Percentiles rank a stretch among this genome's conserved stretches.
Evolutionary conservation across 2,113 vertebrate genomes (phyloP).

Genomic region (Lota lota): DNA sequence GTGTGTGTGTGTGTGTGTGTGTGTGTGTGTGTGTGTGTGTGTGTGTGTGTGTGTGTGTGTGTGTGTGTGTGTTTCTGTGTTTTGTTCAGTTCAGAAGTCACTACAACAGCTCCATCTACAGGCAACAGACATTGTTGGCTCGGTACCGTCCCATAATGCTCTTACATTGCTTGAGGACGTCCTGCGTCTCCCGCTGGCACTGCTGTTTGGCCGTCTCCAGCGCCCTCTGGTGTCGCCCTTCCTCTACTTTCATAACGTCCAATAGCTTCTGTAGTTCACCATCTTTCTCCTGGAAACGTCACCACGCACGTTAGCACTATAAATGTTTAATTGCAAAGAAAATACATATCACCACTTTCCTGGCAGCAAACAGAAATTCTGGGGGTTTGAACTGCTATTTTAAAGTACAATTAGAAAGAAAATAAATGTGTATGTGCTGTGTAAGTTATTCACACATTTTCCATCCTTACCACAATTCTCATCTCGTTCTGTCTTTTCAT

Average conservation of each 20-base stretch:
- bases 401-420: not conserved
- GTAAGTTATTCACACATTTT: not conserved
- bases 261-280: conserved; percentile 47
- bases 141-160: not conserved
- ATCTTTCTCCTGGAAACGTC: conserved; percentile 40
- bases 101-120: too few species aligned
- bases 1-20: too few species aligned
- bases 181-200: conserved; percentile 39
- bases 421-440: not conserved
- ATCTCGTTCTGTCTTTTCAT: conserved; percentile 50
- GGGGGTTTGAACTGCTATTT: not conserved
- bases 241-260: conserved; percentile 39
- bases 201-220: conserved; percentile 39
- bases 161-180: conserved; percentile 27
- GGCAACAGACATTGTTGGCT: not conserved
- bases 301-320: too few species aligned
- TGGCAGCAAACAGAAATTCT: too few species aligned
- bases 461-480: conserved; percentile 49
- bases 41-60: too few species aligned
- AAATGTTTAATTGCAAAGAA: too few species aligned
- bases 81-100: too few species aligned
- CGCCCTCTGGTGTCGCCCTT: conserved; percentile 64
- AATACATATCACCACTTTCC: too few species aligned
- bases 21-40: too few species aligned
- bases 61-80: too few species aligned